Conservation (phyloP, 2,888 invertebrate genomes). For the Caenorhabditis panamensis region DNA sequence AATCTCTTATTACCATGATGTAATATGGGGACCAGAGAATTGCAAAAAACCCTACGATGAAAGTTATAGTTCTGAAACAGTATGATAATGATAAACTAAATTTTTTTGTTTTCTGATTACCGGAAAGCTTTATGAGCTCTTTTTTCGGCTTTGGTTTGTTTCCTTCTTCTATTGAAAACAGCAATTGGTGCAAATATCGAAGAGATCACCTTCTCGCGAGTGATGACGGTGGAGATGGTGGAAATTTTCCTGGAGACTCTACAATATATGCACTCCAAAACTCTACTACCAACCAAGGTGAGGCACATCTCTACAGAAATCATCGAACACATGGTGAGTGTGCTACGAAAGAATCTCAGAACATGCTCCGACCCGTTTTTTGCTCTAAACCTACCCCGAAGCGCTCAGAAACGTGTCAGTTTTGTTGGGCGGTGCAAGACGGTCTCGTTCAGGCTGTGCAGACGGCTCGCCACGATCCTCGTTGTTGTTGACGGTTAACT, state of each 20-base stretch:
- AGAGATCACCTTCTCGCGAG: constrained; percentile 69
- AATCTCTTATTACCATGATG: constrained; percentile 72
- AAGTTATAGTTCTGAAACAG: constrained; percentile 80
- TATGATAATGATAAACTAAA: not conserved
- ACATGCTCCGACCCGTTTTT: constrained; percentile 41
- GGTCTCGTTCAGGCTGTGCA: constrained; percentile 44
- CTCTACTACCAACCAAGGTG: constrained; percentile 48
- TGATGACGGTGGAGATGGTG: constrained; percentile 70
- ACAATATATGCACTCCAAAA: constrained; percentile 47
- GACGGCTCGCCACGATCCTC: constrained; percentile 30
- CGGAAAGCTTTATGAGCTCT: constrained; percentile 80
- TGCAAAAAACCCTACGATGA: constrained; percentile 81
- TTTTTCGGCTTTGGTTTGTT: constrained; percentile 77
- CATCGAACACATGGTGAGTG: constrained; percentile 53
- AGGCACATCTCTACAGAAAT: constrained; percentile 46
- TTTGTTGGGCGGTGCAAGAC: constrained; percentile 49
- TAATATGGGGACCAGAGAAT: constrained; percentile 81
- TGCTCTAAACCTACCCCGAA: constrained; percentile 54
- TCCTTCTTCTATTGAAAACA: constrained; percentile 67
- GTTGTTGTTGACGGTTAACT: constrained; percentile 54
- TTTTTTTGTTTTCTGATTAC: constrained; percentile 19
- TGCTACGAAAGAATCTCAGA: constrained; percentile 41
- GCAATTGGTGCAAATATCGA: constrained; percentile 69
- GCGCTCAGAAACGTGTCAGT: constrained; percentile 65
- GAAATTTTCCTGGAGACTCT: constrained; percentile 74